phyloP scores from a whole-genome alignment of 2,113 vertebrate species.

The Cololabis saira region DNA sequence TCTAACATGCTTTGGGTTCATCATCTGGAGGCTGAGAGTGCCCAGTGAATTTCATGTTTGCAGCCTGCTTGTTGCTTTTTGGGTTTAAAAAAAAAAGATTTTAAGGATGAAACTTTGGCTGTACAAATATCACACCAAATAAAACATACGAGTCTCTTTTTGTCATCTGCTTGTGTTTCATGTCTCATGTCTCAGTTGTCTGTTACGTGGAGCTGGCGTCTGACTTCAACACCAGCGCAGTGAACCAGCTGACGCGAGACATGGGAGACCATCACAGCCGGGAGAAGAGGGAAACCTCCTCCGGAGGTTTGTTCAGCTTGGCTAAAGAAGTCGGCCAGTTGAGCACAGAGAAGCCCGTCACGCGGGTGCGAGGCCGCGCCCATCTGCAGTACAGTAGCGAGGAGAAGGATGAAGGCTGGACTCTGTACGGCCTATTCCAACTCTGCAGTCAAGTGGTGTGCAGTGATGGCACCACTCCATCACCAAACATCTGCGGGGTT shows the following conservation, averaged over 20 bases:
- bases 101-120: no score
- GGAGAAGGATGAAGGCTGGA: slow-evolving; percentile 1
- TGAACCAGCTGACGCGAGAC: background rate
- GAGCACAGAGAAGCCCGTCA: background rate
- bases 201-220: slow-evolving; percentile 24
- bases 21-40: no score
- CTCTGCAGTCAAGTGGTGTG: slow-evolving; percentile 58
- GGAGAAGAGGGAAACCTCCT: background rate
- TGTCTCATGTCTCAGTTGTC: slow-evolving; percentile 24
- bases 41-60: no score
- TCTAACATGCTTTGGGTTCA: no score
- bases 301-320: background rate
- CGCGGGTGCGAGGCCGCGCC: background rate
- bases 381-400: background rate
- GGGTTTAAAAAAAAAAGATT: no score
- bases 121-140: no score
- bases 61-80: no score
- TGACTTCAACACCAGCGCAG: slow-evolving; percentile 31
- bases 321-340: background rate
- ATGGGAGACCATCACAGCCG: background rate
- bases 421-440: slow-evolving; percentile 69
- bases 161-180: background rate
- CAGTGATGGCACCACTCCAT: accelerated
- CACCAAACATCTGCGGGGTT: slow-evolving; percentile 56
- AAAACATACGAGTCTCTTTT: background rate